These are phyloP conservation scores for Lasiurus cinereus DNA, from an alignment of 2,113 vertebrate species.

Conservation along the genomic window DNA sequence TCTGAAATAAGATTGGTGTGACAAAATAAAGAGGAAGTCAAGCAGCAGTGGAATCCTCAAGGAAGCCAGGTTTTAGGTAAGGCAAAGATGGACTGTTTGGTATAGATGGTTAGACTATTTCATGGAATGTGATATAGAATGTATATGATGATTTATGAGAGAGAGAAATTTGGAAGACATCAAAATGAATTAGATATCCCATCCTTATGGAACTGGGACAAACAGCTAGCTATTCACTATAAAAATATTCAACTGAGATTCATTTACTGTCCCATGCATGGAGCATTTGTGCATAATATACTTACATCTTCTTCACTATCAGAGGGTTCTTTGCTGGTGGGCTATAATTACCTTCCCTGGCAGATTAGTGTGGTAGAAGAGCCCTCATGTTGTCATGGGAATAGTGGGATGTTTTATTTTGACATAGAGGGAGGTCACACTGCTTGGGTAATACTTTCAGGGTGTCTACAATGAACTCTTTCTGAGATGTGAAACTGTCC, in stretches of 20 bases:
- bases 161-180: not conserved
- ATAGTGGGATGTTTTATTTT: slow-evolving; percentile 55
- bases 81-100: not conserved
- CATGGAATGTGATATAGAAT: not conserved
- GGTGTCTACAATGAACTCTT: slow-evolving; percentile 46
- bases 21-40: not conserved
- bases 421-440: not conserved
- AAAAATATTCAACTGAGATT: not conserved
- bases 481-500: slow-evolving; percentile 58
- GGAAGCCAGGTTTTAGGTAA: not conserved
- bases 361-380: not conserved
- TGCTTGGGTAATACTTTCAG: slow-evolving; percentile 15
- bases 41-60: not conserved
- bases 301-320: not conserved
- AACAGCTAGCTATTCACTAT: not conserved
- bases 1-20: not conserved
- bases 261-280: not conserved
- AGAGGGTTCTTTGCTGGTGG: not conserved
- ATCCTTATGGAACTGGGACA: not conserved
- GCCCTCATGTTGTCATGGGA: not conserved
- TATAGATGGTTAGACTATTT: not conserved
- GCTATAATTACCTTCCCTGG: slow-evolving; percentile 24
- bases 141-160: not conserved
- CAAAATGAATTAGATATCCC: not conserved
- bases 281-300: not conserved